Base-by-base conservation (phyloP, 2,888 invertebrate genomes). In the Desoria tigrina region DNA sequence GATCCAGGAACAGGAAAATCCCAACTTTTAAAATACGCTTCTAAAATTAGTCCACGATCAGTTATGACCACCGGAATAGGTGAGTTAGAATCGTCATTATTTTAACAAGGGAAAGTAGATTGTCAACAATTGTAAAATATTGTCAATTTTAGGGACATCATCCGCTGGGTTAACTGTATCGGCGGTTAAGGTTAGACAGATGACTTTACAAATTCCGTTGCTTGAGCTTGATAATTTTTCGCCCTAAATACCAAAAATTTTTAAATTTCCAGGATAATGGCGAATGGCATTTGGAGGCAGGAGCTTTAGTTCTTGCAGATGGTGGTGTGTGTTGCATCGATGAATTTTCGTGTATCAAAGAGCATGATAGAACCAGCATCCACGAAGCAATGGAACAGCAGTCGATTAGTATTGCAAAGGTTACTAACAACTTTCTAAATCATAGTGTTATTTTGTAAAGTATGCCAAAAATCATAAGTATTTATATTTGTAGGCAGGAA, bases 371-470 rank as follows among this genome's bases (percentile, higher is more conserved):
- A 69, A 86, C 88, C 0, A 88, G 89, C 63, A 90, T 94, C 74
- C 93, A 93, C 77, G 94, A 94, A 81, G 94, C 94, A 0, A 94
- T 94, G 94, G 94, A 94, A 79, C 94, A 94, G 78, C 94, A 94
- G 81, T 92, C 91, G 1, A 90, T 94, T 71, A 92, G 92, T 77
- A 89, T 94, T 32, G 94, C 94, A 6, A 94, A 94, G 84, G 90
- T 89, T 78, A 28, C 14, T 37, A 6, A 55, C 4, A n/a, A 51
- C 27, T n/a, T n/a, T 16, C 4, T 4, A 32, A 32, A 32, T 32
- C 32, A 32, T 4, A 4, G 32, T 32, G 11, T 32, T 7, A 7
- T 32, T 32, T 32, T 32, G 4, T 32, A 7, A 32, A 32, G 32
- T 32, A 32, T 11, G 32, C 32, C 32, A n/a, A n/a, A n/a, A n/a